Conservation (phyloP, 2,888 invertebrate species). For the Hipparchia sbordonii region DNA sequence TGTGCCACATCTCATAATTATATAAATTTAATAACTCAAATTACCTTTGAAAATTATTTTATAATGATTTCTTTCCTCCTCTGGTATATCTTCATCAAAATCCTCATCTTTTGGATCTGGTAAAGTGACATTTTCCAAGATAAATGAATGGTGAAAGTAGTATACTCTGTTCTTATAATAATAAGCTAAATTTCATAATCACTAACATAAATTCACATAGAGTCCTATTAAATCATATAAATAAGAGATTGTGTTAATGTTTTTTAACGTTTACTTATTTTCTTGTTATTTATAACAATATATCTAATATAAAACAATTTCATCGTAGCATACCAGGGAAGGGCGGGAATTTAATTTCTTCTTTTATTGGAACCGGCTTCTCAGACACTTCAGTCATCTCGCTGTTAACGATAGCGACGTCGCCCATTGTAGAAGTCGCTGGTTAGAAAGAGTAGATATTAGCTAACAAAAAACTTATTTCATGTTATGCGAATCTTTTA, state of each 20-base stretch:
- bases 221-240: slow-evolving; percentile 5
- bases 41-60: slow-evolving; percentile 74
- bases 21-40: neutral
- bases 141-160: slow-evolving; percentile 1
- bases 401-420: slow-evolving; percentile 59
- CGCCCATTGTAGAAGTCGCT: slow-evolving; percentile 60
- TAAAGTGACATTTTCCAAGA: slow-evolving; percentile 39
- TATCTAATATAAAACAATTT: neutral
- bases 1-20: neutral
- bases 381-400: slow-evolving; percentile 56
- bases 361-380: slow-evolving; percentile 66
- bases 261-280: neutral
- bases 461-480: slow-evolving; percentile 19
- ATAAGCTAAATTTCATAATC: neutral
- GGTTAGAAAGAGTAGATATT: slow-evolving; percentile 16
- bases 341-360: slow-evolving; percentile 70
- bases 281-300: neutral
- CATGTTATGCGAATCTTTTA: slow-evolving; percentile 23
- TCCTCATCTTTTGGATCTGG: slow-evolving; percentile 71
- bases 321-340: slow-evolving; percentile 60
- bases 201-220: neutral
- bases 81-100: slow-evolving; percentile 79
- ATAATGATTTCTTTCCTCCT: slow-evolving; percentile 80
- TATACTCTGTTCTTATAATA: neutral
- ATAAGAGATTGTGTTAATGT: neutral